Conservation (phyloP, 2,113 vertebrate species). For the Tychaedon coryphoeus region DNA sequence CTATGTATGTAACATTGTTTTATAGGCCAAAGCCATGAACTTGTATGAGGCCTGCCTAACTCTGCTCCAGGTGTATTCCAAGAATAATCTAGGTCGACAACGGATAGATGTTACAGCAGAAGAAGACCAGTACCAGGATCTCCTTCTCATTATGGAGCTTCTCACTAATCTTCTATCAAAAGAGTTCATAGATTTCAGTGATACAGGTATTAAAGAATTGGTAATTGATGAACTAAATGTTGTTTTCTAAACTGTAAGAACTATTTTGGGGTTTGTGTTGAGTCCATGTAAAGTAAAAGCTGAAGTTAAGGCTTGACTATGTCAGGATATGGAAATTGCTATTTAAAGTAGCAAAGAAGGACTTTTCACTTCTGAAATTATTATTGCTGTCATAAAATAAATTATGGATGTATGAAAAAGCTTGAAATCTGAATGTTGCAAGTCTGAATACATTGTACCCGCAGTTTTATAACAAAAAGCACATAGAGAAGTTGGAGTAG, state of each 20-base stretch:
- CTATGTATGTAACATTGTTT: conserved; percentile 3
- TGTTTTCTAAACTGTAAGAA: neutral
- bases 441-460: neutral
- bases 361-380: neutral
- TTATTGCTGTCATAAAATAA: neutral
- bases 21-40: conserved; percentile 95
- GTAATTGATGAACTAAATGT: neutral
- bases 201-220: conserved; percentile 81
- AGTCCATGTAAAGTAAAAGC: neutral
- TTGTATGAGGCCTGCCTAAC: conserved; percentile 97
- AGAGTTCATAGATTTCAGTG: conserved; percentile 99
- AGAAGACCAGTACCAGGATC: conserved; percentile 98
- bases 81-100: conserved; percentile 93
- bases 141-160: conserved; percentile 99
- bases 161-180: conserved; percentile 98
- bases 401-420: neutral
- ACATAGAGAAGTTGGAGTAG: neutral
- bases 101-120: conserved; percentile 89
- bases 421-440: neutral
- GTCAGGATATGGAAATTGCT: neutral
- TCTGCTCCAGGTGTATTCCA: conserved; percentile 96
- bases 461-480: neutral
- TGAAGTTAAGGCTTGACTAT: neutral
- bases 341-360: neutral
- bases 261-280: neutral